Evolutionary conservation across 2,888 invertebrate genomes (phyloP).

Genomic region (Malachius bipustulatus): DNA sequence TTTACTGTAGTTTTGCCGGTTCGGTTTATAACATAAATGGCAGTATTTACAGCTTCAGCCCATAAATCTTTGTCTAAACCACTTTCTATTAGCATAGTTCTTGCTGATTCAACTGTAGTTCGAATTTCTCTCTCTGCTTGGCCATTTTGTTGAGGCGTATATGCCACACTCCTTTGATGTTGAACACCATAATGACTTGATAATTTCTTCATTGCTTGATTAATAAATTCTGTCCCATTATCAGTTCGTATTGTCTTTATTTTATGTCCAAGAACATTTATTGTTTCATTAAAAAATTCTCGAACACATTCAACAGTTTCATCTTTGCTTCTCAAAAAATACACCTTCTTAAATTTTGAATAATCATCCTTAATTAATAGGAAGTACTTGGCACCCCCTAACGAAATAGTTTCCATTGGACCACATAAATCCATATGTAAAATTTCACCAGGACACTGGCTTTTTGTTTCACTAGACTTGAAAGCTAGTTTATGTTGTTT

Average conservation of each 20-base stretch:
- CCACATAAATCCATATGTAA: conserved; percentile 15
- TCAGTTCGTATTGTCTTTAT: conserved; percentile 23
- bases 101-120: conserved; percentile 27
- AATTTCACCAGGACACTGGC: too few species aligned
- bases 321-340: conserved; percentile 19
- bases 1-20: conserved; percentile 15
- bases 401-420: conserved; percentile 12
- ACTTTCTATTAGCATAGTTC: conserved; percentile 19
- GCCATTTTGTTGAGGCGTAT: conserved; percentile 31
- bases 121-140: conserved; percentile 28
- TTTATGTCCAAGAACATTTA: conserved; percentile 23
- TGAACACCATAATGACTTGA: conserved; percentile 20
- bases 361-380: conserved; percentile 20
- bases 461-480: too few species aligned
- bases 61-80: conserved; percentile 17
- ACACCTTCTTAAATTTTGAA: conserved; percentile 15
- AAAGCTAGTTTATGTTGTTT: too few species aligned
- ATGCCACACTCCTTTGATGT: conserved; percentile 24
- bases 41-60: conserved; percentile 27
- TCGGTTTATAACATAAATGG: conserved; percentile 18
- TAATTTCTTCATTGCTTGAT: conserved; percentile 19
- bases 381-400: conserved; percentile 15
- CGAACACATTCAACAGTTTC: conserved; percentile 16
- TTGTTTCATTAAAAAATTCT: conserved; percentile 18
- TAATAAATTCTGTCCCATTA: conserved; percentile 24